Percentiles rank a stretch among this genome's conserved stretches.
Conservation (phyloP, 2,888 invertebrate genomes). For the Pristionchus entomophagus region DNA sequence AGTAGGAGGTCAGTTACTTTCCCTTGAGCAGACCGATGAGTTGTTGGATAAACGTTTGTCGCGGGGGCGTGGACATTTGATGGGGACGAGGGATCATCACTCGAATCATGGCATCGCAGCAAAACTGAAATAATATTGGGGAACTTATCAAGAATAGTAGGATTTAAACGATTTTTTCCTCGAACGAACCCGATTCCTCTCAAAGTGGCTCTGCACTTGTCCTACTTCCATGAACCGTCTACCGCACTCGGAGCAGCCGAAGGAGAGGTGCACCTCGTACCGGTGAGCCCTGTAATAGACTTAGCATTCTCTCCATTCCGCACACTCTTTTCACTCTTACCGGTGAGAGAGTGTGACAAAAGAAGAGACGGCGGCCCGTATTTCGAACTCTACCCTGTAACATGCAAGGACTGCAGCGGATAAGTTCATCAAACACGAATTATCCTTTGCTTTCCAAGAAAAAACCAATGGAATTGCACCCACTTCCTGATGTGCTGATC, state of each 20-base stretch:
- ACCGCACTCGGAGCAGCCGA: background rate
- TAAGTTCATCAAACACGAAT: no score
- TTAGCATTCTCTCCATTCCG: no score
- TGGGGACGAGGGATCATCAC: background rate
- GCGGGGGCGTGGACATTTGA: background rate
- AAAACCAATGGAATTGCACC: no score
- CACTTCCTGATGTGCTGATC: background rate
- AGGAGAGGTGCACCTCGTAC: constrained; percentile 1
- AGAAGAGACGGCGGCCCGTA: no score
- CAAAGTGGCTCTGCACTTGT: background rate
- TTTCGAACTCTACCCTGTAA: no score
- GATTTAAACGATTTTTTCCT: background rate
- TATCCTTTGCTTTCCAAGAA: no score
- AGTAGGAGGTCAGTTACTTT: background rate
- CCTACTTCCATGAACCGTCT: background rate
- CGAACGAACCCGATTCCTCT: background rate
- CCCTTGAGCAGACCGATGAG: background rate
- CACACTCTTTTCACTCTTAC: no score
- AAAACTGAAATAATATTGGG: background rate
- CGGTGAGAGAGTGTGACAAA: no score
- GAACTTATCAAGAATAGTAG: no score
- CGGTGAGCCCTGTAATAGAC: background rate
- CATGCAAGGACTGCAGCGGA: no score
- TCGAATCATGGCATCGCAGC: background rate
- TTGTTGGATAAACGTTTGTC: background rate